Evolutionary conservation across 2,797 vertebrate species (phyloP), one percentile per base, ranked within the genome.

Genomic region (Sebastes melanostomus): DNA sequence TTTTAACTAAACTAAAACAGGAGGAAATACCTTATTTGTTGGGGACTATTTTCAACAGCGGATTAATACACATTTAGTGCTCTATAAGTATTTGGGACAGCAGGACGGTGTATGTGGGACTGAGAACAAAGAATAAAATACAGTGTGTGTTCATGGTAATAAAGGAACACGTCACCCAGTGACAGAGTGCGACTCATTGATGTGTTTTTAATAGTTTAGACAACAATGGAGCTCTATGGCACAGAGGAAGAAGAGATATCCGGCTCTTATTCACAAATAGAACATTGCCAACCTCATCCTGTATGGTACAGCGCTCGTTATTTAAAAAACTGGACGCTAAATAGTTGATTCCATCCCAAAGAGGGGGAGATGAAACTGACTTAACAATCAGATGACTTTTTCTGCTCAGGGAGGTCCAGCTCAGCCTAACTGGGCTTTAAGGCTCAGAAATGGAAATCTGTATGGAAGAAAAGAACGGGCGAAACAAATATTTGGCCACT

Each of bases 11-110:
- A 6, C 20, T 62, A 1, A 32, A 62, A 30, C 27, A 60, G 27
- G 4, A 32, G 29, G 29, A 12, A 62, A 34, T 11, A 5, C 0
- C 8, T 0, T 0, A 16, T 56, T 58, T 58, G 16, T 20, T 29
- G 12, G 22, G 58, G 58, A 59, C 16, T 60, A 60, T 60, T 30
- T 29, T 60, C 29, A 20, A 29, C 9, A 0, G 58, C 58, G 16
- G 27, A 60, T 60, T 18, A 60, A 60, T 30, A 29, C 4, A 30
- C 58, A 20, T 60, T 30, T 29, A 5, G 27, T 18, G 6, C 25
- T 59, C 12, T 59, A 27, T 27, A 13, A 29, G 56, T 18, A 29
- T 59, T 59, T 27, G 55, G 13, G 7, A 25, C 56, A 14, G 25
- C 42, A 46, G 42, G 42, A 46, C 6, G 1, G 14, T 18, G 42